Base-by-base conservation (phyloP, 2,113 vertebrate species). In the Illadopsis cleaveri region DNA sequence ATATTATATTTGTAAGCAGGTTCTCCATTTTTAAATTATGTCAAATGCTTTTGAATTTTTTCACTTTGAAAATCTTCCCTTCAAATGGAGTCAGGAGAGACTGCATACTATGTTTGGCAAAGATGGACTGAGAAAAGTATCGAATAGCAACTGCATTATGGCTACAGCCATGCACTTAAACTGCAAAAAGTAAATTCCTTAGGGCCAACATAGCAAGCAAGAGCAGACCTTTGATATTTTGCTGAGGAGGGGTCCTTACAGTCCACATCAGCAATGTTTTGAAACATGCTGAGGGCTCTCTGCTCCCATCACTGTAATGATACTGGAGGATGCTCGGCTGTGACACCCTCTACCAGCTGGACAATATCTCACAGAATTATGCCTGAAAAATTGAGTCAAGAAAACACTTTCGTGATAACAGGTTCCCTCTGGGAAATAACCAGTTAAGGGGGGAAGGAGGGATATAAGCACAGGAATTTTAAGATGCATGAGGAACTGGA, bases 131-230 rank as follows among this genome's bases (percentile, higher is more conserved):
- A 93, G 76, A 31, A 83, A 93, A 80, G 47, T 24, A 73, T 42
- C 64, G 71, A 70, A 58, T 5, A 64, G 64, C 1, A 2, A 93
- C 3, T 71, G 60, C 40, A 37, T 83, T 90, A 77, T 31, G 45
- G 82, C 47, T 47, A 28, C 30, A 86, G 54, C 27, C 51, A 51
- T 48, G 47, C 37, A 73, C 54, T 66, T 65, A 20, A 82, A 82
- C 68, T 38, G n/a, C 27, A 90, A 60, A 85, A 91, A 66, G 35
- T 56, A 68, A 93, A 93, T 86, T 93, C 76, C 76, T 93, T 33
- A 80, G 71, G 72, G 82, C 27, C 51, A 89, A 48, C 33, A 37
- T 5, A 75, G 58, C 50, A 86, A 83, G 54, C 58, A 88, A 58
- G 47, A 90, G 44, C 56, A 78, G 58, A 86, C 35, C 51, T 96